Evolutionary conservation across 2,888 invertebrate genomes (phyloP), one percentile per base, ranked within the genome.

Genomic region (Sabatieria punctata): DNA sequence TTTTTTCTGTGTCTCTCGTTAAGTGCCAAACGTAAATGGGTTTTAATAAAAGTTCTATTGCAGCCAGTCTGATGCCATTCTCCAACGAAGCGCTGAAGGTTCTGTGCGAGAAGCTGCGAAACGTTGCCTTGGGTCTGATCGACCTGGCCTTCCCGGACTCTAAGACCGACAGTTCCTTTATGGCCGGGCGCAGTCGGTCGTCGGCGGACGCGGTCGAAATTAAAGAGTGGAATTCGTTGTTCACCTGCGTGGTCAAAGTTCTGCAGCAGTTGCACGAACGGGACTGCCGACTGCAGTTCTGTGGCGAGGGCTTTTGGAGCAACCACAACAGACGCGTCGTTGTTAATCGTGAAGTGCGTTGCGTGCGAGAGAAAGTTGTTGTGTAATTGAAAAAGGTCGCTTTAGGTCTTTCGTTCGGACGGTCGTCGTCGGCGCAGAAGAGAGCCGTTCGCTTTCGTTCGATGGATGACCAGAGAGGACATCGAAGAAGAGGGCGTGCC

Each of bases 181-280:
- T 37, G 46, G 23, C 21, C 13, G n/a, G 11, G 18, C n/a, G 46
- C 46, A 23, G 42, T 35, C 8, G n/a, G 39, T 13, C 46, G 52
- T 36, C 47, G 46, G 19, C 54, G 57, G 41, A 56, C 59, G 19
- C 60, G 54, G 67, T 71, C 40, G 70, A 74, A 48, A 77, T 78
- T 45, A 75, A 78, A 47, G 74, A 77, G 19, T 85, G 84, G 84
- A 75, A 79, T 19, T 79, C 82, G 66, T 68, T 85, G 2, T 78
- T 85, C 54, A n/a, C n/a, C n/a, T n/a, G n/a, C 49, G 75, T 76
- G 35, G 80, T 84, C 2, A 75, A 76, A n/a, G 71, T 85, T 15
- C 70, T 88, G 4, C 77, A 81, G 47, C 80, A 81, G 56, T 71
- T 93, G 50, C 81, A 91, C 69, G 80, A 79, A 18, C 75, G 93